These are phyloP conservation scores for Tursiops truncatus DNA, from an alignment of 2,113 vertebrate species.

Conservation along the genomic window DNA sequence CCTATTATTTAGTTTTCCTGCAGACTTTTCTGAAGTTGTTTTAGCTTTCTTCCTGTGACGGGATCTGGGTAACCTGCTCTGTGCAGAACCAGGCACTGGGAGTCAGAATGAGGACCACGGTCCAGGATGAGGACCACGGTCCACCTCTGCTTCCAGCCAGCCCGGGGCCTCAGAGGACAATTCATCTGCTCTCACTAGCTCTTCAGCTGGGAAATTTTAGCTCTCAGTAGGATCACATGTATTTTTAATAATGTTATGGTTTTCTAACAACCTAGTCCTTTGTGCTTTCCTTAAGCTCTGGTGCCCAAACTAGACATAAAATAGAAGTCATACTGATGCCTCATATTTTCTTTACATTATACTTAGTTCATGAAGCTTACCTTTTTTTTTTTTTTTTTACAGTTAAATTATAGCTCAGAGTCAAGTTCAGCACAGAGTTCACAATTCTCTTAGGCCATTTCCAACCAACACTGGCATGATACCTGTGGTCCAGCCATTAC, in stretches of 20 bases:
- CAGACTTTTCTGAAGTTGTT: not conserved
- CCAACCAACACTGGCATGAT: not conserved
- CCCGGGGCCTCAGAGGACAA: fast-evolving
- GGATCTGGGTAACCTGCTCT: not conserved
- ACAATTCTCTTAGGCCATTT: not conserved
- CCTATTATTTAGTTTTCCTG: not conserved
- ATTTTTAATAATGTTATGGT: not conserved
- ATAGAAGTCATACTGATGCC: not conserved
- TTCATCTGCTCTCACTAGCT: not conserved
- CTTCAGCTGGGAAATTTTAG: not conserved
- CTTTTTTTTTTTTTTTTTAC: not conserved
- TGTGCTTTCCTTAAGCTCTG: not conserved
- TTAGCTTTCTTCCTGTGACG: not conserved
- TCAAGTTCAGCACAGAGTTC: not conserved
- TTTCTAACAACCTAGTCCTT: not conserved
- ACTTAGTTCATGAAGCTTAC: not conserved
- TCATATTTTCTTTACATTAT: not conserved
- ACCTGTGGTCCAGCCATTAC: not conserved
- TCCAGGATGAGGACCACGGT: not conserved
- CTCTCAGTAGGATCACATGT: not conserved
- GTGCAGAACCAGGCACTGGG: not conserved
- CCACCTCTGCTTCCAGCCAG: not conserved
- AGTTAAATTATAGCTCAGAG: not conserved
- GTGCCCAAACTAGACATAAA: not conserved
- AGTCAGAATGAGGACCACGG: not conserved